Base-by-base conservation (phyloP, 2,113 vertebrate species). In the Anolis carolinensis region DNA sequence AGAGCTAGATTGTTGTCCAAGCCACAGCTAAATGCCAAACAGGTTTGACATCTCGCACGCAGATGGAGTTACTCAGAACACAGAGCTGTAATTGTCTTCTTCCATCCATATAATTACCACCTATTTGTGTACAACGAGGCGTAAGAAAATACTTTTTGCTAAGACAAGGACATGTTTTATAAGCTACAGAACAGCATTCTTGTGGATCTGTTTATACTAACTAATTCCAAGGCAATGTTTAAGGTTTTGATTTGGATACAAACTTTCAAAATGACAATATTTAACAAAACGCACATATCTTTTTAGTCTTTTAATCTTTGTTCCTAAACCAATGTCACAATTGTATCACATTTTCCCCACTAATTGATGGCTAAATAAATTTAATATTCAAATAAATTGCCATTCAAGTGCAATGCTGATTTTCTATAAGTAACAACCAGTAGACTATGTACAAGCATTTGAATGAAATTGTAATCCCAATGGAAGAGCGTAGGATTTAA, bases 11-110 rank as follows among this genome's bases (percentile, higher is more conserved):
- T 86, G 5, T 30, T 50, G 73, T 50, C 59, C 59, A 77, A 87
- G 65, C 7, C 65, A 79, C 50, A 86, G 70, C 20, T 13, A 70
- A 88, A 59, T 85, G 77, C 77, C 84, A 90, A 76, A 83, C 25
- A 90, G 25, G 25, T 85, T 63, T 84, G n/a, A 23, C 34, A 86
- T n/a, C 27, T 92, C 83, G 72, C 70, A 88, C 82, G 44, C 21
- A 48, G n/a, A 79, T 59, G 80, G 20, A 36, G 6, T 82, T 92
- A 87, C 82, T 74, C 4, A 81, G 73, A 84, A 76, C 30, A 87
- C 20, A 89, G 87, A 89, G 44, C 23, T 32, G 63, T 27, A 71
- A 21, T 39, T 92, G 48, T 86, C 79, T 44, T 83, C 16, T 89
- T 75, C 55, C 23, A 4, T 9, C 63, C 89, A 65, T 1, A 13